Percentiles rank a stretch among this genome's conserved stretches.
Evolutionary conservation across 2,113 vertebrate species (phyloP).

Genomic region (Xiphophorus hellerii): DNA sequence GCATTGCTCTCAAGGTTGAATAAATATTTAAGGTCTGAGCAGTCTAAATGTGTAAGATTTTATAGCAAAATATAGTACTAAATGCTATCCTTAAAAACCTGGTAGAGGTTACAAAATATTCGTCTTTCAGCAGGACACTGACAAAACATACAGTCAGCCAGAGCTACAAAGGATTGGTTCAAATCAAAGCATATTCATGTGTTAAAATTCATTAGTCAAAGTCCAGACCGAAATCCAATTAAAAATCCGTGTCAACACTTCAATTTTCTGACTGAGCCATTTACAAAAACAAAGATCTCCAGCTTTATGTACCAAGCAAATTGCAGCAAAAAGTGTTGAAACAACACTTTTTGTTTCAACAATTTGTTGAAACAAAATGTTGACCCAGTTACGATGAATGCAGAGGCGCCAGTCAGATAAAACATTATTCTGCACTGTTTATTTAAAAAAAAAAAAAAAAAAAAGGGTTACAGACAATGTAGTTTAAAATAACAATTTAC

Average conservation of each 20-base stretch:
- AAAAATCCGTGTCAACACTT: not conserved
- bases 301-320: no score
- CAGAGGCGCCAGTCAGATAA: not conserved
- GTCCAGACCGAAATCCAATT: not conserved
- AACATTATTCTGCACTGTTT: no score
- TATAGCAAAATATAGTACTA: no score
- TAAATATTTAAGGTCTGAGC: no score
- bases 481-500: not conserved
- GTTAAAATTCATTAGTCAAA: not conserved
- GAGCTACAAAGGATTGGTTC: not conserved
- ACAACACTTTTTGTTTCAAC: no score
- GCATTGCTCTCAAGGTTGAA: no score
- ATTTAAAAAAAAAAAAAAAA: not conserved
- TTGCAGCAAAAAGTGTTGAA: no score
- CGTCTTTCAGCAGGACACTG: no score
- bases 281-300: no score
- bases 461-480: not conserved
- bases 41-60: no score
- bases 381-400: not conserved
- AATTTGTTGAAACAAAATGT: not conserved
- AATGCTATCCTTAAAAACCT: no score
- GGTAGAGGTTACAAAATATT: no score
- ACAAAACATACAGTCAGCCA: not conserved
- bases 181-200: not conserved
- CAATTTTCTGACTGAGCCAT: not conserved